Percentiles rank a stretch among this genome's conserved stretches.
Evolutionary conservation across 2,797 vertebrate species (phyloP).

Genomic region (Sebastes dallii): DNA sequence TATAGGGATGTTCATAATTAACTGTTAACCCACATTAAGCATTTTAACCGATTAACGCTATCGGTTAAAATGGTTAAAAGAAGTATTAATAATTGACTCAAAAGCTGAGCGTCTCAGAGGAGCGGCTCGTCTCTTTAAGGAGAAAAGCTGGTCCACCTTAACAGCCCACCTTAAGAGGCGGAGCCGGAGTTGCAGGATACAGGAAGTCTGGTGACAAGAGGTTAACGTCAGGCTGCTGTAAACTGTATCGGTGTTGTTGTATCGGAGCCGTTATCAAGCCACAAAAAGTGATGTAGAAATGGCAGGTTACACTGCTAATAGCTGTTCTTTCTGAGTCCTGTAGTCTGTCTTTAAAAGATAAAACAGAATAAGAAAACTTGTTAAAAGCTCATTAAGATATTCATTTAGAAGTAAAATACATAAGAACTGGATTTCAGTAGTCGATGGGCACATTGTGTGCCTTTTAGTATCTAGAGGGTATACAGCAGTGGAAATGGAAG

Average conservation of each 20-base stretch:
- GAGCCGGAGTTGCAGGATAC: no score
- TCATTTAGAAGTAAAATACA: background rate
- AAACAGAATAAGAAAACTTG: background rate
- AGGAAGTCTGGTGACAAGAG: no score
- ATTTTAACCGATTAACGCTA: no score
- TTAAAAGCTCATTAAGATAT: background rate
- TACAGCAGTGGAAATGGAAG: background rate
- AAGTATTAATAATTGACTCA: no score
- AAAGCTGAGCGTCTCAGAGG: no score
- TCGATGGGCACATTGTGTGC: background rate
- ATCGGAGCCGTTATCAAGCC: background rate
- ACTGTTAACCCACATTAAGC: no score
- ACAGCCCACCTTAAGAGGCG: no score
- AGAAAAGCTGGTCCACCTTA: no score
- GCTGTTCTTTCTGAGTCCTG: background rate
- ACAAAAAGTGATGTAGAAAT: background rate
- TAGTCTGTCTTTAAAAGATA: background rate
- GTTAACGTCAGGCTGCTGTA: no score
- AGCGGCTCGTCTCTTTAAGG: no score
- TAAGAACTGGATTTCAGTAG: background rate
- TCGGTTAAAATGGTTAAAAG: no score
- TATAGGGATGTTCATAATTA: background rate
- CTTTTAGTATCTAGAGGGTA: background rate
- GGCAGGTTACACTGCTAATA: background rate
- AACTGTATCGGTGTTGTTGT: no score